These are phyloP conservation scores for Morpho helenor DNA, from an alignment of 2,888 invertebrate genomes.

Conservation along the genomic window DNA sequence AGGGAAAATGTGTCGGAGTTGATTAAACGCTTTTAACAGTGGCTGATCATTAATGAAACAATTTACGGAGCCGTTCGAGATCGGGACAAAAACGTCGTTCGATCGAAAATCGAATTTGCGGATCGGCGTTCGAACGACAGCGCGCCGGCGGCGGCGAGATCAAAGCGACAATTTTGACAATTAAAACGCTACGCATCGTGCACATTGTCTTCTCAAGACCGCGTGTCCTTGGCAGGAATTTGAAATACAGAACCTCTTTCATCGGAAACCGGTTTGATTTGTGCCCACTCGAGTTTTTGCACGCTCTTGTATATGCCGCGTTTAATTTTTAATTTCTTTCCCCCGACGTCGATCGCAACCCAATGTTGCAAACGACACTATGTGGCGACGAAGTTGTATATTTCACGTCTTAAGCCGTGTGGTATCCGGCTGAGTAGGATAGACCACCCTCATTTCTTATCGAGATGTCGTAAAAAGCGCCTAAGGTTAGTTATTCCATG, in stretches of 20 bases:
- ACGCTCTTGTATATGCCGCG: conserved; percentile 35
- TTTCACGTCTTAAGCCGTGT: not conserved
- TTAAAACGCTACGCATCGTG: conserved; percentile 70
- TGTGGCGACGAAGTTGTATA: not conserved
- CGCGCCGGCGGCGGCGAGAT: conserved; percentile 46
- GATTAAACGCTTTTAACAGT: conserved; percentile 21
- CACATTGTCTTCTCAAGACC: conserved; percentile 49
- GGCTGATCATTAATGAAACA: conserved; percentile 28
- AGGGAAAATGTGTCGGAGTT: conserved; percentile 18
- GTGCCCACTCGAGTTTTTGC: conserved; percentile 35
- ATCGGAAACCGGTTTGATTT: conserved; percentile 57
- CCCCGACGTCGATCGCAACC: not conserved
- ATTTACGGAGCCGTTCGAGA: conserved; percentile 23
- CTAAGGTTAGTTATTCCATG: too few species aligned
- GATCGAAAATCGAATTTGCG: conserved; percentile 43
- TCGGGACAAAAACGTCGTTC: conserved; percentile 30
- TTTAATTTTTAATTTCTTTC: conserved; percentile 39
- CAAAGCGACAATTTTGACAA: conserved; percentile 73
- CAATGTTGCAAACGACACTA: conserved; percentile 1
- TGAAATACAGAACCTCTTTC: conserved; percentile 49
- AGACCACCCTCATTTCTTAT: too few species aligned
- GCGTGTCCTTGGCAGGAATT: conserved; percentile 73
- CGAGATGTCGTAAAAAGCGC: too few species aligned
- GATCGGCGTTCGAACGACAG: conserved; percentile 38
- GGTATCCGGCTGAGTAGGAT: too few species aligned